Evolutionary conservation across 2,113 vertebrate species (phyloP), one percentile per base, ranked within the genome.

Genomic region (Corvus hawaiiensis): DNA sequence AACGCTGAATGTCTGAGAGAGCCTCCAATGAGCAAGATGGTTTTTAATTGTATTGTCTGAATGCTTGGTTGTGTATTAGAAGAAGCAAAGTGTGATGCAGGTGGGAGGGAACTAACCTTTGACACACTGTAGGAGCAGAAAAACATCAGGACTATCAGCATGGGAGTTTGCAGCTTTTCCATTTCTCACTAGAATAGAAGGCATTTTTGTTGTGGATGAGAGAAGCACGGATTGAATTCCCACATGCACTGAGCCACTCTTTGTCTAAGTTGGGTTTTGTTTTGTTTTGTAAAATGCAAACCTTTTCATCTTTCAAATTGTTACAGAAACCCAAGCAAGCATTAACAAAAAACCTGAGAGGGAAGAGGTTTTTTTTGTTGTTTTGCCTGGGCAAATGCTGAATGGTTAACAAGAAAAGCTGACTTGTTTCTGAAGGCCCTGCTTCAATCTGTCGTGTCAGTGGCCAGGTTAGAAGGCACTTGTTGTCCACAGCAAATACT

Each of bases 101-200:
- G 61, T 94, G 89, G 85, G 77, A 97, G 84, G 92, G 88, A 95
- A 58, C 86, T 87, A 97, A 94, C 88, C 66, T 95, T 96, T 97
- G 87, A 94, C 93, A 92, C 61, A 61, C 75, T 84, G 56, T 49
- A 69, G 66, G 73, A 13, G 51, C 66, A 93, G 88, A 96, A 81
- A 87, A 95, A 96, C 91, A 95, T 93, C 51, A 35, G 58, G 58
- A 80, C 78, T 87, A 39, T 88, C 83, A 68, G 73, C 80, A 82
- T 93, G 94, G 86, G 90, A 83, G 94, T 87, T 96, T 94, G 92
- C 87, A 94, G 58, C 88, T 81, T 81, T 94, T 96, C 90, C 83
- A 77, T 94, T 96, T 95, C 76, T 94, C 24, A 37, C 26, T 76
- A 51, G 73, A 96, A 90, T 82, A 91, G 76, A 81, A 41, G 76